Conservation (phyloP, 2,797 vertebrate genomes). For the Rhinella marina region DNA sequence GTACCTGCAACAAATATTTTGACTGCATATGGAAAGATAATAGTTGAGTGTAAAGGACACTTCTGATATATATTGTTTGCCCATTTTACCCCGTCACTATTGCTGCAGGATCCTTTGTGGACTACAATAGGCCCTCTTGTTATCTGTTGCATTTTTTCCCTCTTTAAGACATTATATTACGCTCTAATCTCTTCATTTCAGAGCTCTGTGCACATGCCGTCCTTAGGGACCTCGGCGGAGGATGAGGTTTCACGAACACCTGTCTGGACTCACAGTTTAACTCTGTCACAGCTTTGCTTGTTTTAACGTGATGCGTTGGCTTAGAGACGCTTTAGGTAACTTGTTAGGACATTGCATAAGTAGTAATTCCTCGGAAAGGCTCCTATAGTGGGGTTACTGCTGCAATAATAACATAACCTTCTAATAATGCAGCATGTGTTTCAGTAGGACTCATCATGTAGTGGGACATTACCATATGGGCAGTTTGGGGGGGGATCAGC, state of each 20-base stretch:
- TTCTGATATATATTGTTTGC: neutral
- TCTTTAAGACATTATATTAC: conserved; percentile 54
- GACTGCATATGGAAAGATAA: neutral
- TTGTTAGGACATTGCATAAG: neutral
- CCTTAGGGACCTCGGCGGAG: conserved; percentile 30
- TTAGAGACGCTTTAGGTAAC: neutral
- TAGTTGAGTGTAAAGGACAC: neutral
- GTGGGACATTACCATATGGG: too few relatives aligned
- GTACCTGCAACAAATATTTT: neutral
- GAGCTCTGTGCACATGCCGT: conserved; percentile 18
- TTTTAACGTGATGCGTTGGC: neutral
- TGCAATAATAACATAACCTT: too few relatives aligned
- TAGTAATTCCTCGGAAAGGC: too few relatives aligned
- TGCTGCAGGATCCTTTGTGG: neutral
- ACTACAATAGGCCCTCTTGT: conserved; percentile 20
- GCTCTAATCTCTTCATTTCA: conserved; percentile 52
- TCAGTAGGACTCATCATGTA: too few relatives aligned
- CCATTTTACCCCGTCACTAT: neutral
- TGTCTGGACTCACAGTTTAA: conserved; percentile 42
- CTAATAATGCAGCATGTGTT: too few relatives aligned
- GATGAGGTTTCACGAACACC: conserved; percentile 55
- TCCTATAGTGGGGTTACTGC: too few relatives aligned
- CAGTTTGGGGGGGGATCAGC: too few relatives aligned
- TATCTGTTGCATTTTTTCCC: conserved; percentile 4
- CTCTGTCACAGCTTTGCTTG: conserved; percentile 1